Percentiles rank a stretch among this genome's conserved stretches.
Conservation (phyloP, 2,797 vertebrate species). For the Pantherophis vulpinus region DNA sequence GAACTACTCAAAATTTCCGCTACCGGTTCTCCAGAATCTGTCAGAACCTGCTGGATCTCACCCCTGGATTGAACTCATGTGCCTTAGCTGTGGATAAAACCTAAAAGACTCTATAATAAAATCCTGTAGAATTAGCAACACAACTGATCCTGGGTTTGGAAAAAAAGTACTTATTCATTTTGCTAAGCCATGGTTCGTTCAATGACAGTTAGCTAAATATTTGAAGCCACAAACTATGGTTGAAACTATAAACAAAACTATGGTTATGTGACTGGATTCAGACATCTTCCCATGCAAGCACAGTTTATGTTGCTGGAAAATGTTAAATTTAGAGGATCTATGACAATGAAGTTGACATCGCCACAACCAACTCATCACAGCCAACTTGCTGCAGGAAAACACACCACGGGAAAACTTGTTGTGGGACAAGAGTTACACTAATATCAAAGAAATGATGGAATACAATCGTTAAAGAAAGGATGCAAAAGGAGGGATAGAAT, state of each 20-base stretch:
- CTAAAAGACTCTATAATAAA: neutral
- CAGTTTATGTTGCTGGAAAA: neutral
- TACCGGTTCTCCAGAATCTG: too few relatives aligned
- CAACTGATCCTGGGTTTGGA: neutral
- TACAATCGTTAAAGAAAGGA: neutral
- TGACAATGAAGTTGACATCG: neutral
- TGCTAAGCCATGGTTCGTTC: neutral
- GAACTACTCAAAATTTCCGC: too few relatives aligned
- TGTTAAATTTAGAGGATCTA: neutral
- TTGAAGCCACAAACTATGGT: neutral
- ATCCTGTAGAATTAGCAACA: neutral
- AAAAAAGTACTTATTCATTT: neutral
- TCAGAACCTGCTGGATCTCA: too few relatives aligned
- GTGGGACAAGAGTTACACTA: neutral
- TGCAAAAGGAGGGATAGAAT: neutral
- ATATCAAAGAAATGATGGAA: neutral
- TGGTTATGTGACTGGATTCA: neutral
- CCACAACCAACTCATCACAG: neutral
- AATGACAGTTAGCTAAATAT: neutral
- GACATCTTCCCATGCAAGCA: neutral
- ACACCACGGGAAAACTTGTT: neutral
- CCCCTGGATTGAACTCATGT: neutral
- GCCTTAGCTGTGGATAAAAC: neutral
- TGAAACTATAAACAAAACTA: neutral
- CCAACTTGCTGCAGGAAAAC: neutral